Percentiles rank a stretch among this genome's conserved stretches.
These are phyloP conservation scores for Himalopsyche japonica DNA, from an alignment of 2,888 invertebrate genomes.

Conservation along the genomic window DNA sequence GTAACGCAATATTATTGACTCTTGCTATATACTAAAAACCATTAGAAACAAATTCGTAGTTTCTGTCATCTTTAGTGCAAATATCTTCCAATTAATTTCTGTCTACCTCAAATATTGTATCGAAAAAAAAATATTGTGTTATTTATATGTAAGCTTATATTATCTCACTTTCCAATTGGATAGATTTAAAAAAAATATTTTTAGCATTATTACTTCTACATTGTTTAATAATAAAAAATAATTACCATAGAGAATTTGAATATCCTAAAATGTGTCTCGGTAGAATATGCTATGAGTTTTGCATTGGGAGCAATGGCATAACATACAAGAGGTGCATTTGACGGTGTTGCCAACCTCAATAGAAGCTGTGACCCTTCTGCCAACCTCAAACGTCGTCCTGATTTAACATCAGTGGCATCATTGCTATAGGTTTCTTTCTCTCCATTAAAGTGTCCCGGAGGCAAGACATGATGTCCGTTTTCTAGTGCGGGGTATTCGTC, in stretches of 20 bases:
- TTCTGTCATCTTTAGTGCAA: too few relatives aligned
- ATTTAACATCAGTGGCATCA: slow-evolving; percentile 45
- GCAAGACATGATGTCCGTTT: slow-evolving; percentile 42
- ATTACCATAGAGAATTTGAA: slow-evolving; percentile 66
- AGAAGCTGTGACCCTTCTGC: slow-evolving; percentile 68
- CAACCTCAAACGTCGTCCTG: slow-evolving; percentile 48
- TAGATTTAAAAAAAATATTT: too few relatives aligned
- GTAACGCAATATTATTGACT: too few relatives aligned
- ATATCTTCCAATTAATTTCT: too few relatives aligned
- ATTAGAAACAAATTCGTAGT: too few relatives aligned
- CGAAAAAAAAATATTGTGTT: too few relatives aligned
- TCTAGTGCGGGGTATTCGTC: slow-evolving; percentile 44
- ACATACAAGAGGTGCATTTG: slow-evolving; percentile 69
- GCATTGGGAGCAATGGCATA: slow-evolving; percentile 73
- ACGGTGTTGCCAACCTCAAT: slow-evolving; percentile 67
- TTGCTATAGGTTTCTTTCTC: slow-evolving; percentile 44
- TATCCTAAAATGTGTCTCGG: slow-evolving; percentile 66
- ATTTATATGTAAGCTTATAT: too few relatives aligned
- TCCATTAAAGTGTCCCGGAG: slow-evolving; percentile 48
- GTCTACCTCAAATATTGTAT: too few relatives aligned
- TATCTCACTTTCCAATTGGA: too few relatives aligned
- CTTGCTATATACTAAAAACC: too few relatives aligned
- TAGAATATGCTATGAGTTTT: slow-evolving; percentile 76
- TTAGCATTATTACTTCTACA: neutral
- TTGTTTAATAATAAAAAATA: slow-evolving; percentile 2